Base-by-base conservation (phyloP, 2,888 invertebrate species). In the Bombyx huttoni region DNA sequence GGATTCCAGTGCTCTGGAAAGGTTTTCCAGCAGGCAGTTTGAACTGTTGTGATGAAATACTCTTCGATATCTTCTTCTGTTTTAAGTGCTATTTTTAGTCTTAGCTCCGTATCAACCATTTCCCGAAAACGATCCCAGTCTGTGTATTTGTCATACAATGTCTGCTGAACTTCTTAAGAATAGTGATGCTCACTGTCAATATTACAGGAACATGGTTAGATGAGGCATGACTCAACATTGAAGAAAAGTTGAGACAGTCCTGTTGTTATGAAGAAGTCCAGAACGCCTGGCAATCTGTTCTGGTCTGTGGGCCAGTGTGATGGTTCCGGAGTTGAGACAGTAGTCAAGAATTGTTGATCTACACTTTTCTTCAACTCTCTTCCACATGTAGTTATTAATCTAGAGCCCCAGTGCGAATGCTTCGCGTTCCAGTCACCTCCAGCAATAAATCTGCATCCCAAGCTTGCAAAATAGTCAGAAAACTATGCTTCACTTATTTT, bases 41-140 rank as follows among this genome's bases (percentile, higher is more conserved):
- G 7, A 24, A 8, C 24, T 46, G 33, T 13, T 40, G 54, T 59
- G 13, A 58, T 34, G 12, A 49, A 47, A n/a, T 46, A 14, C n/a
- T 54, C 49, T 7, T 58, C 60, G 46, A 62, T 56, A n/a, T 58
- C 57, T 6, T 52, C 51, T 13, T 45, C 34, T 13, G 54, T 56
- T 54, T 60, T 60, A 7, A 61, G 49, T 24, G 8, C 51, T 8
- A 58, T 48, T 34, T 54, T 52, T 7, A 60, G 53, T 1, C 60
- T 9, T 7, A 54, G 49, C 40, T 51, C 49, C 1, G 46, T 46
- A 5, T 58, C 51, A 10, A 64, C 13, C 10, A 52, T 53, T 13
- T 56, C 54, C 7, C 52, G 12, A 47, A 58, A 63, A 0, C 45
- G 10, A 1, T 53, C 40, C 62, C 60, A 64, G 51, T 65, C 58